phyloP scores from a whole-genome alignment of 1,140 invertebrate genomes.

The Agrypnia vestita region DNA sequence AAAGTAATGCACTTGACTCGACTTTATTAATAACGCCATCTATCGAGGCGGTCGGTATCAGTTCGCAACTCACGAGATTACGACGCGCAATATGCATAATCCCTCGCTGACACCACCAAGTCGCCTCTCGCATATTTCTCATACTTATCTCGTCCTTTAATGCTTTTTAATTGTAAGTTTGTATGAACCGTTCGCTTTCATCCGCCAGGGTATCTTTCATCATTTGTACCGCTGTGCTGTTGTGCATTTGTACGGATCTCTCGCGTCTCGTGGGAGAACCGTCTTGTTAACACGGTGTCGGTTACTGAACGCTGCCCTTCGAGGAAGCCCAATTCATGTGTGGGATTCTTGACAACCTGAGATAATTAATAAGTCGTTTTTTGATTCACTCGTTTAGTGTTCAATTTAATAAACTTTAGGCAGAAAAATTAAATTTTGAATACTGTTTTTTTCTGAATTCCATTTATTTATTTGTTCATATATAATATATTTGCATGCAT shows the following conservation, averaged over 20 bases:
- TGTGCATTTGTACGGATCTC: background rate
- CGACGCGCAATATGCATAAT: conserved; percentile 51
- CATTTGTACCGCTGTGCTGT: conserved; percentile 5
- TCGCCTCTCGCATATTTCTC: conserved; percentile 44
- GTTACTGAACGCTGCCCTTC: too few species aligned
- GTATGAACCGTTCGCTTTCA: conserved; percentile 32
- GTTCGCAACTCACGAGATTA: conserved; percentile 54
- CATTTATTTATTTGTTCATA: too few species aligned
- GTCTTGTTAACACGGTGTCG: too few species aligned
- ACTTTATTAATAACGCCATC: conserved; percentile 9
- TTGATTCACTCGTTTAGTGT: too few species aligned
- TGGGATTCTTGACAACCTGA: too few species aligned
- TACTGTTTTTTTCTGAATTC: too few species aligned
- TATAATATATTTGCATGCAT: too few species aligned
- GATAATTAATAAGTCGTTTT: too few species aligned
- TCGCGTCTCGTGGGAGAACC: too few species aligned
- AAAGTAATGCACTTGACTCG: conserved; percentile 16
- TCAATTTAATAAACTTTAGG: too few species aligned
- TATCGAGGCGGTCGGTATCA: conserved; percentile 14
- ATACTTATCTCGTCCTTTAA: conserved; percentile 53
- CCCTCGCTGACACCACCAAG: conserved; percentile 4
- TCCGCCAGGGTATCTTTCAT: conserved; percentile 40
- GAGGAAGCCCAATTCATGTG: too few species aligned
- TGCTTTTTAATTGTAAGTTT: conserved; percentile 58
- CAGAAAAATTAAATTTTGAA: too few species aligned